Percentiles rank a stretch among this genome's conserved stretches.
phyloP scores from a whole-genome alignment of 2,888 invertebrate genomes.

The Molorchus minor region DNA sequence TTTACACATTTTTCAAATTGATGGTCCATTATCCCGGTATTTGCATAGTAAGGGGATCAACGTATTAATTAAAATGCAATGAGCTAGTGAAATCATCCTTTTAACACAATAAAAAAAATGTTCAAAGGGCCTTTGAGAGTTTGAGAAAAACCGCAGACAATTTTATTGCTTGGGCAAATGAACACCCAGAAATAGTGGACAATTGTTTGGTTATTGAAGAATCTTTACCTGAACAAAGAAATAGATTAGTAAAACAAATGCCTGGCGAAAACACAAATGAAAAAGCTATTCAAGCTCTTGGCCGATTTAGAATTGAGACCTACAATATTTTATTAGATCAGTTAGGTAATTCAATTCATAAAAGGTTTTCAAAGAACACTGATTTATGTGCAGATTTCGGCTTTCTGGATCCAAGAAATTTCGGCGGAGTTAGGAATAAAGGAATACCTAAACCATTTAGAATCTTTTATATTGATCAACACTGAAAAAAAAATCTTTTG shows the following conservation, averaged over 20 bases:
- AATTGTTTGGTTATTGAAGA: no score
- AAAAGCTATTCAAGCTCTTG: neutral
- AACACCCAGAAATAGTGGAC: no score
- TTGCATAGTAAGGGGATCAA: neutral
- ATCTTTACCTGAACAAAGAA: neutral
- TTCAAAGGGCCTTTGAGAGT: conserved; percentile 1
- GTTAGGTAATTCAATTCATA: neutral
- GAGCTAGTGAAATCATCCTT: neutral
- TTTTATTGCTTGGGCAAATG: no score
- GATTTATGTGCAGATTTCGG: conserved; percentile 3
- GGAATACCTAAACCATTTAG: conserved; percentile 20
- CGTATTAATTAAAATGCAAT: neutral
- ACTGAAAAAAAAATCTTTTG: conserved; percentile 39
- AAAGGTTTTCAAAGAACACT: conserved; percentile 2
- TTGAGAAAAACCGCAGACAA: no score
- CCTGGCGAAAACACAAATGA: neutral
- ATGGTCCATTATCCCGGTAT: neutral
- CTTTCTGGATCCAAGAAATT: neutral
- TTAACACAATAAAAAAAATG: neutral
- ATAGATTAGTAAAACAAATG: conserved; percentile 2
- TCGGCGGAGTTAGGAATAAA: neutral
- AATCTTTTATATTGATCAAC: conserved; percentile 38
- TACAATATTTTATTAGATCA: conserved; percentile 7
- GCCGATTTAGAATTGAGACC: conserved; percentile 7
- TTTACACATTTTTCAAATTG: neutral